Evolutionary conservation across 2,113 vertebrate genomes (phyloP).

Genomic region (Pterophyllum scalare): DNA sequence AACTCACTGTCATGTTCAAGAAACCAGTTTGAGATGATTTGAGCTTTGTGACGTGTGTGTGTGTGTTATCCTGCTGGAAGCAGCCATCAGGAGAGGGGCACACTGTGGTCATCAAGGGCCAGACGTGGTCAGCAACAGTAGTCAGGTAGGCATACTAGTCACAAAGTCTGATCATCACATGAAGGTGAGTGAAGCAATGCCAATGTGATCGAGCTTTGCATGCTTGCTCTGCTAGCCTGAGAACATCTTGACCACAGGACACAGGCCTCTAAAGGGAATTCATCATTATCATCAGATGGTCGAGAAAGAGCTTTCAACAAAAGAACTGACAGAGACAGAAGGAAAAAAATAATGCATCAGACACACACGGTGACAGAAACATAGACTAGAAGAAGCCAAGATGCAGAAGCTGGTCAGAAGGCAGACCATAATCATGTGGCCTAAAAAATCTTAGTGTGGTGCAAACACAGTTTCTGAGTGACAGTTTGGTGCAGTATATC

Average conservation of each 20-base stretch:
- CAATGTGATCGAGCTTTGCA: neutral
- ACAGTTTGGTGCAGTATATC: neutral
- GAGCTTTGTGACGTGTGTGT: neutral
- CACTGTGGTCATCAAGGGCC: no score
- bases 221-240: neutral
- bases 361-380: neutral
- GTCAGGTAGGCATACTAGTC: neutral
- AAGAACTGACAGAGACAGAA: constrained; percentile 10
- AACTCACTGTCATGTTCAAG: neutral
- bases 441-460: neutral
- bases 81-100: no score
- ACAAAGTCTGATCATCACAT: neutral
- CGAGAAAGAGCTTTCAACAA: constrained; percentile 3
- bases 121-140: no score
- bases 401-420: constrained; percentile 8
- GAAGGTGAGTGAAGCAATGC: neutral
- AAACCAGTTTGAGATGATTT: neutral
- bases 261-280: neutral
- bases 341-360: constrained; percentile 3
- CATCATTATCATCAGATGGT: neutral
- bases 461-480: neutral
- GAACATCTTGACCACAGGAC: neutral
- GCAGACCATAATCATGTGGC: neutral
- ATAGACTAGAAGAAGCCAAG: neutral
- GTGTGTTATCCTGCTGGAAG: no score